phyloP scores from a whole-genome alignment of 2,888 invertebrate species.

The Arctia plantaginis region DNA sequence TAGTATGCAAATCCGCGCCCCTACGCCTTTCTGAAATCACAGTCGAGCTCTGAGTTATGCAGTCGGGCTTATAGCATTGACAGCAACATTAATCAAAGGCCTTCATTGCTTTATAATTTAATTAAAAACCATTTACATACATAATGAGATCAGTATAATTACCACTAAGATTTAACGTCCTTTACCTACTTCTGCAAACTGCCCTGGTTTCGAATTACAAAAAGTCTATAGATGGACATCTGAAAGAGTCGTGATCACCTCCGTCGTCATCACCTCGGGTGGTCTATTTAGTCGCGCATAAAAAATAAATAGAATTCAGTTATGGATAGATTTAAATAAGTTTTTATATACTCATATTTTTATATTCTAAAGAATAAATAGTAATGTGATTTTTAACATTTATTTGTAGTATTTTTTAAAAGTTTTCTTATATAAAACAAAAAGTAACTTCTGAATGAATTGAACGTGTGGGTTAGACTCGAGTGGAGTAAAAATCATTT shows the following conservation, averaged over 20 bases:
- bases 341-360: neutral
- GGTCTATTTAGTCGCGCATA: constrained; percentile 29
- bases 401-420: neutral
- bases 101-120: neutral
- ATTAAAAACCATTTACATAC: neutral
- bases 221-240: constrained; percentile 1
- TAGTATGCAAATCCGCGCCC: neutral
- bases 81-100: neutral
- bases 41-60: neutral
- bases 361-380: neutral
- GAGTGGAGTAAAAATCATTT: too few species aligned
- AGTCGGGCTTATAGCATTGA: neutral
- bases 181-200: constrained; percentile 23
- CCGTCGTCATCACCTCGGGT: constrained; percentile 34
- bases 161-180: constrained; percentile 7
- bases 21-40: neutral
- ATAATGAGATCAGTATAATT: neutral
- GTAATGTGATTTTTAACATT: neutral
- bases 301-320: constrained; percentile 4
- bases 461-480: too few species aligned
- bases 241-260: constrained; percentile 26
- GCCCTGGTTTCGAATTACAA: constrained; percentile 8
- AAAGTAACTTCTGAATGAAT: neutral
- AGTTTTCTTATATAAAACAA: neutral
- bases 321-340: constrained; percentile 4